Percentiles rank a stretch among this genome's conserved stretches.
These are phyloP conservation scores for Galago senegalensis DNA, from an alignment of 2,797 vertebrate genomes.

Conservation along the genomic window DNA sequence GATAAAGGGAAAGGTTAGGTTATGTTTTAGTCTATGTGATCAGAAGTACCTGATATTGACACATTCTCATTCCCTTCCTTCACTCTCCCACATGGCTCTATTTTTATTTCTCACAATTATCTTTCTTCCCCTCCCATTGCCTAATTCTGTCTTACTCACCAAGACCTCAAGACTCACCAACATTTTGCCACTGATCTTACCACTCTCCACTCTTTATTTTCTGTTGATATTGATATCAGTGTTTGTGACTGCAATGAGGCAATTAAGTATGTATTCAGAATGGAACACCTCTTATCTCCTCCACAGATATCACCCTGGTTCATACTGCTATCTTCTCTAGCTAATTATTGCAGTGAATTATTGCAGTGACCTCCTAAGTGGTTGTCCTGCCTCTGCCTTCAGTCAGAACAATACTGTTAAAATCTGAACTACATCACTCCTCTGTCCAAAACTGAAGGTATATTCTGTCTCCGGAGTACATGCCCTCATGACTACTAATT, in stretches of 20 bases:
- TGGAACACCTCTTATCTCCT: neutral
- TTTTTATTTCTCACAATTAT: constrained; percentile 49
- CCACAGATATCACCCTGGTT: neutral
- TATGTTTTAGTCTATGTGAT: neutral
- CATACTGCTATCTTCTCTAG: neutral
- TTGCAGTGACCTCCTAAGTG: neutral
- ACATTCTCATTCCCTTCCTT: constrained; percentile 26
- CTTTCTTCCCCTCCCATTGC: neutral
- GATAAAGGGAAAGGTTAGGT: constrained; percentile 2
- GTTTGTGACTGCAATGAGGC: neutral
- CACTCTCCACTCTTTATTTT: neutral
- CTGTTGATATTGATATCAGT: neutral
- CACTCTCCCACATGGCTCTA: neutral
- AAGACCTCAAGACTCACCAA: neutral
- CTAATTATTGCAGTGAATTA: neutral
- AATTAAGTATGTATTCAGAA: neutral
- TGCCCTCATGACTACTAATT: neutral
- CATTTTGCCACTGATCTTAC: constrained; percentile 19
- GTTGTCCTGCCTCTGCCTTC: neutral
- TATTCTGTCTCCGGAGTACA: neutral
- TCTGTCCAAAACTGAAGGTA: constrained; percentile 2
- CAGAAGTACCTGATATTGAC: constrained; percentile 10
- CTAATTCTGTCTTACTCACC: neutral
- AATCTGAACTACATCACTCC: neutral
- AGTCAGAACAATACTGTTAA: neutral